Evolutionary conservation across 2,888 invertebrate species (phyloP).

Genomic region (Ptilodon capucinus): DNA sequence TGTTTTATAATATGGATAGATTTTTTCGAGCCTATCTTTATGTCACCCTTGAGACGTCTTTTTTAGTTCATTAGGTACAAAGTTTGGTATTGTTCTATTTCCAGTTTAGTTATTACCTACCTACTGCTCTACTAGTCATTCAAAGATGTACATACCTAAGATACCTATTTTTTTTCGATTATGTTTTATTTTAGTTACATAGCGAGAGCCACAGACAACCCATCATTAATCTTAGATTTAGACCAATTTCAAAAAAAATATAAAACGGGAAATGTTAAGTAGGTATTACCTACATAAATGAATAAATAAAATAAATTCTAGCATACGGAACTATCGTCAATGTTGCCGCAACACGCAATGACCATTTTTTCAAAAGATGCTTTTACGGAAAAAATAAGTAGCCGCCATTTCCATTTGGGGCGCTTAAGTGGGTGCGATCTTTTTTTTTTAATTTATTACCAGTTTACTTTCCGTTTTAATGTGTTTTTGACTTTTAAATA

Average conservation of each 20-base stretch:
- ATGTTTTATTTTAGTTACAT: no score
- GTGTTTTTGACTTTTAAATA: conserved; percentile 60
- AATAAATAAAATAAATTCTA: not conserved
- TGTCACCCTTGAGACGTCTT: no score
- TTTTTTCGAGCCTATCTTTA: not conserved
- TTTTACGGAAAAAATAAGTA: conserved; percentile 70
- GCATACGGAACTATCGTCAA: conserved; percentile 24
- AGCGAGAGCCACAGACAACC: no score
- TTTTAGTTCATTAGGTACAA: no score
- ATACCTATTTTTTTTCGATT: no score
- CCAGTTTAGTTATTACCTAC: no score
- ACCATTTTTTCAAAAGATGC: conserved; percentile 63
- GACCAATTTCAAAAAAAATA: no score
- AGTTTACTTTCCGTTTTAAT: conserved; percentile 55
- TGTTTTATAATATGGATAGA: not conserved
- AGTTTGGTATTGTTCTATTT: no score
- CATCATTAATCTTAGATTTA: no score
- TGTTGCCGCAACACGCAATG: conserved; percentile 34
- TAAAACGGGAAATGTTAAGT: no score
- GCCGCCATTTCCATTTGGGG: conserved; percentile 63
- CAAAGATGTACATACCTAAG: no score
- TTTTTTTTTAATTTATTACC: conserved; percentile 59
- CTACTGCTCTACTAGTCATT: no score
- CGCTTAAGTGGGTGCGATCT: conserved; percentile 63
- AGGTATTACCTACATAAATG: not conserved